Conservation (phyloP, 2,113 vertebrate genomes). For the Neolamprologus variostigma region DNA sequence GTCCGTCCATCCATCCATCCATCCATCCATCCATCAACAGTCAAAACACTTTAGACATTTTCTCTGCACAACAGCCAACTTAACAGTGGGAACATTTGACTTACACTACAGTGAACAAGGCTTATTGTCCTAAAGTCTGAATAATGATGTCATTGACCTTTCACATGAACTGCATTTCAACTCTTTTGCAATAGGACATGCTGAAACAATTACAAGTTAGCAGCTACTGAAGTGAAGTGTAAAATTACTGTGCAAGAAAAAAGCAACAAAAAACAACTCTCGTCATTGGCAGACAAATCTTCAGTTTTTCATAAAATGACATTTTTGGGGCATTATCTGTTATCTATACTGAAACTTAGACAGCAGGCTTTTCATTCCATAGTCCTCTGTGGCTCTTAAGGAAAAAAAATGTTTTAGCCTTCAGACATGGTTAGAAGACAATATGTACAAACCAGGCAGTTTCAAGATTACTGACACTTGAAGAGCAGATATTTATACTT, state of each 20-base stretch:
- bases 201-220: background rate
- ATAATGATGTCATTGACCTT: background rate
- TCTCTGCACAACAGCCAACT: background rate
- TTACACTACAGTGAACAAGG: background rate
- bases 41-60: background rate
- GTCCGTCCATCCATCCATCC: fast-evolving
- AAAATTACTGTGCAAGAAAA: background rate
- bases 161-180: background rate
- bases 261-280: background rate
- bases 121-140: background rate
- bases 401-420: background rate
- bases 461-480: background rate
- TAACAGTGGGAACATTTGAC: background rate
- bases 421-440: background rate
- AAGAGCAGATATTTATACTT: background rate
- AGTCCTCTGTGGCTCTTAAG: background rate
- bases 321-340: background rate
- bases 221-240: background rate
- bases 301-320: background rate
- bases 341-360: background rate
- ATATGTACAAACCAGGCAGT: background rate
- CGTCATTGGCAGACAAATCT: background rate
- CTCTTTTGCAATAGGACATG: background rate
- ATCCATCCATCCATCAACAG: fast-evolving
- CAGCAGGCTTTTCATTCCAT: background rate